Conservation (phyloP, 2,797 vertebrate genomes). For the Pangasius djambal region DNA sequence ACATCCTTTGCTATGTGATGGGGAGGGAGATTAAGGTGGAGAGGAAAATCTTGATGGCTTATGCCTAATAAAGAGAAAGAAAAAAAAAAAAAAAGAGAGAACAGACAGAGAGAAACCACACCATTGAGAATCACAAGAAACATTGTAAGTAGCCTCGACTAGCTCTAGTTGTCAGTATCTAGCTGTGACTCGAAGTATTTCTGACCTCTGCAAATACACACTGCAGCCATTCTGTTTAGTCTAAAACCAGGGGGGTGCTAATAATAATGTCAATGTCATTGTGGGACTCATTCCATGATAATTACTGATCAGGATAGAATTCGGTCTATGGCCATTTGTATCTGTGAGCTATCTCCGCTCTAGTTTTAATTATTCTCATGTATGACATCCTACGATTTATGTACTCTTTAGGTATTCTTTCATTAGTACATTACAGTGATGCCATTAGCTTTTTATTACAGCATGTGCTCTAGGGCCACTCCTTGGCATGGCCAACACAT, state of each 20-base stretch:
- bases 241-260: neutral
- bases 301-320: neutral
- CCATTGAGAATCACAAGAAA: constrained; percentile 63
- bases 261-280: neutral
- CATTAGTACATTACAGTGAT: neutral
- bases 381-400: neutral
- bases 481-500: neutral
- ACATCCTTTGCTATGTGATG: constrained; percentile 81
- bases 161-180: neutral
- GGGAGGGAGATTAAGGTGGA: constrained; percentile 77
- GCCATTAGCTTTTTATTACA: neutral
- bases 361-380: neutral
- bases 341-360: neutral
- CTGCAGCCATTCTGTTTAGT: constrained; percentile 14
- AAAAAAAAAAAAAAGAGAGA: constrained; percentile 39
- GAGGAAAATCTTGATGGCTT: constrained; percentile 82
- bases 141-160: constrained; percentile 32
- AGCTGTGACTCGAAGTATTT: constrained; percentile 9
- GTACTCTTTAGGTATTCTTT: no score
- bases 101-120: constrained; percentile 69
- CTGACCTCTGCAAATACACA: constrained; percentile 31
- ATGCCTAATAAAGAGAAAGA: constrained; percentile 79
- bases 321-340: neutral
- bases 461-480: neutral
- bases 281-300: neutral